phyloP scores from a whole-genome alignment of 2,113 vertebrate species.

The Taxidea taxus region DNA sequence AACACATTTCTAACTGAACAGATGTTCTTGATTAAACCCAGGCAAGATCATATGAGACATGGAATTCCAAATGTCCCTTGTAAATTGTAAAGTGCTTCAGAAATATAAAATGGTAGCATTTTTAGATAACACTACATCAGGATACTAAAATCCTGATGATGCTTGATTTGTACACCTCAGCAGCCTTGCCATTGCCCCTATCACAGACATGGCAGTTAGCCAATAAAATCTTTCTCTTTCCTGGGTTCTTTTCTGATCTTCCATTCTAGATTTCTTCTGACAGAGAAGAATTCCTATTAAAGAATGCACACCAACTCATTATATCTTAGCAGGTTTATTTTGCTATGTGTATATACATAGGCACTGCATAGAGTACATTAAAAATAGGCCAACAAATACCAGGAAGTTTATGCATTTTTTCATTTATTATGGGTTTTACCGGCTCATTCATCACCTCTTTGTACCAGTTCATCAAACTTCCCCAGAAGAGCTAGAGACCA shows the following conservation, averaged over 20 bases:
- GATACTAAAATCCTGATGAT: neutral
- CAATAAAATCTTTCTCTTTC: neutral
- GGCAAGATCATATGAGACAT: neutral
- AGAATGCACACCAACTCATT: neutral
- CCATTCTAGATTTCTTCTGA: neutral
- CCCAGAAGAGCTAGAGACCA: neutral
- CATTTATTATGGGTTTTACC: slow-evolving; percentile 6
- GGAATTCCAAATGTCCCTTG: neutral
- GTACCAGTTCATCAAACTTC: slow-evolving; percentile 35
- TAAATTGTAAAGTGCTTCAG: neutral
- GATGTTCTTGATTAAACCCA: neutral
- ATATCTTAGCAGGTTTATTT: neutral
- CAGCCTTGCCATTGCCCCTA: neutral
- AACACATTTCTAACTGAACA: slow-evolving; percentile 16
- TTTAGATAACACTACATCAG: neutral
- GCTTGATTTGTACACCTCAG: neutral
- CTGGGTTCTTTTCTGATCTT: neutral
- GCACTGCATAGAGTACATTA: neutral
- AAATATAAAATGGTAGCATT: neutral
- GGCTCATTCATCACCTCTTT: slow-evolving; percentile 20
- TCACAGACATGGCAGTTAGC: neutral
- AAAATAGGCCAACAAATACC: neutral
- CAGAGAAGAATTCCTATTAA: neutral
- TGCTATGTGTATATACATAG: neutral
- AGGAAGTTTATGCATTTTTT: neutral